phyloP scores from a whole-genome alignment of 2,797 vertebrate species.

The Clarias pachynema region DNA sequence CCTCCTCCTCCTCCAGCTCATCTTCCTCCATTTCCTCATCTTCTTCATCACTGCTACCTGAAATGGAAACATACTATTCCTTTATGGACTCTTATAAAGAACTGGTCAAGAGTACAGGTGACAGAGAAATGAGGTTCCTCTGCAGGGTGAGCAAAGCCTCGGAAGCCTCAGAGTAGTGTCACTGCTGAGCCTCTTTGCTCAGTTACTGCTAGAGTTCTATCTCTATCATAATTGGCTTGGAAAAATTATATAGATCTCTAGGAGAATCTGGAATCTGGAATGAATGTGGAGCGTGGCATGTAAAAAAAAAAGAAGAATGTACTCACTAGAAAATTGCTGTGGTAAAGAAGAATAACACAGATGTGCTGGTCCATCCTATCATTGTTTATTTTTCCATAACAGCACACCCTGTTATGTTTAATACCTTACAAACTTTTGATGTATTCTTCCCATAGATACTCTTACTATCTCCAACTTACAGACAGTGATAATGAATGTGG shows the following conservation, averaged over 20 bases:
- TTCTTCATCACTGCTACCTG: conserved; percentile 3
- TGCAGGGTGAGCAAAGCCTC: not conserved
- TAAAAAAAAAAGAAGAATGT: not conserved
- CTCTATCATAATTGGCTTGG: not conserved
- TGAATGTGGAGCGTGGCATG: too few species aligned
- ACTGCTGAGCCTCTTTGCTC: not conserved
- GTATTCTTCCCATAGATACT: not conserved
- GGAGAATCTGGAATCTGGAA: not conserved
- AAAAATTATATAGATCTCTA: not conserved
- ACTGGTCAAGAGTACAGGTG: not conserved
- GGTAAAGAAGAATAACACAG: not conserved
- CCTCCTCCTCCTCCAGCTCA: conserved; percentile 54
- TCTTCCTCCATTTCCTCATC: conserved; percentile 48
- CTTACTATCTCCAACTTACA: conserved; percentile 59
- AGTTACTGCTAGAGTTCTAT: not conserved
- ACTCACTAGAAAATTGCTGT: not conserved
- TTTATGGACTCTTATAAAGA: not conserved
- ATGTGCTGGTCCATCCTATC: not conserved
- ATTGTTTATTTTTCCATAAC: not conserved
- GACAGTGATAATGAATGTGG: conserved; percentile 57
- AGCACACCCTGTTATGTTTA: not conserved
- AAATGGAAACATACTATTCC: not conserved
- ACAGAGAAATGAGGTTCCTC: not conserved
- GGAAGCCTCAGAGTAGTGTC: not conserved
- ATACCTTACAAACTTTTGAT: not conserved